A percentile compares a stretch with the other conserved stretches of the same genome.
These are phyloP conservation scores for Xyliphius kryptos DNA, from an alignment of 2,113 vertebrate genomes.

Conservation along the genomic window DNA sequence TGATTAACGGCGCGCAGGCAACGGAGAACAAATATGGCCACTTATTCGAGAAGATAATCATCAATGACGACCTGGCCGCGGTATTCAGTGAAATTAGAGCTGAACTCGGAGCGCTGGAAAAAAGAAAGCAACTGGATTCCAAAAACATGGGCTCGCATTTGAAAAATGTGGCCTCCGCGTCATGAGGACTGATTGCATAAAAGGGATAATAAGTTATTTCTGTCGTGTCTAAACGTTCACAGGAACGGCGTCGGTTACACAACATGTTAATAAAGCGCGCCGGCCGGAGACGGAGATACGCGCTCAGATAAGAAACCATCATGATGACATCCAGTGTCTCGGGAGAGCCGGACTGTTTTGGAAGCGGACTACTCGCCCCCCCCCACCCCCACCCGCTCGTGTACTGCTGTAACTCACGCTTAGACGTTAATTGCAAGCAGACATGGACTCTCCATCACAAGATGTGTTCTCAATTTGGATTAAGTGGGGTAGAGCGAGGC, in stretches of 20 bases:
- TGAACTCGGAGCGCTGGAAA: slow-evolving; percentile 68
- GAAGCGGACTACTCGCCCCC: no score
- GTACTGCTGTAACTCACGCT: slow-evolving; percentile 31
- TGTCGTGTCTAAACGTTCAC: slow-evolving; percentile 2
- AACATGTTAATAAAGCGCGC: no score
- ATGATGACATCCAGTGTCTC: slow-evolving; percentile 10
- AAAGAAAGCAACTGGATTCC: slow-evolving; percentile 80
- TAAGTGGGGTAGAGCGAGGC: slow-evolving; percentile 28
- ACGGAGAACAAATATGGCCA: slow-evolving; percentile 79
- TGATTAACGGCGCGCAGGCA: slow-evolving; percentile 75
- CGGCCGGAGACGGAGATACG: neutral
- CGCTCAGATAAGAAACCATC: slow-evolving; percentile 5
- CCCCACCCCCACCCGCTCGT: neutral
- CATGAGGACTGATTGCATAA: neutral
- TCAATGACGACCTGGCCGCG: slow-evolving; percentile 78
- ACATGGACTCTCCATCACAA: slow-evolving; percentile 25
- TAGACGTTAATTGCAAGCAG: slow-evolving; percentile 41
- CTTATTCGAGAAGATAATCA: slow-evolving; percentile 80
- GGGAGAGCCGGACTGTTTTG: no score
- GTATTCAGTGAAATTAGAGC: slow-evolving; percentile 78
- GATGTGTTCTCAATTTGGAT: slow-evolving; percentile 40
- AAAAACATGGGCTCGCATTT: slow-evolving; percentile 70
- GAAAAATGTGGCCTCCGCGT: slow-evolving; percentile 10
- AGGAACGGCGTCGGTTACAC: no score
- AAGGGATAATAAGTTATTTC: neutral